phyloP scores from a whole-genome alignment of 1,140 invertebrate species.

The Euwallacea fornicatus region DNA sequence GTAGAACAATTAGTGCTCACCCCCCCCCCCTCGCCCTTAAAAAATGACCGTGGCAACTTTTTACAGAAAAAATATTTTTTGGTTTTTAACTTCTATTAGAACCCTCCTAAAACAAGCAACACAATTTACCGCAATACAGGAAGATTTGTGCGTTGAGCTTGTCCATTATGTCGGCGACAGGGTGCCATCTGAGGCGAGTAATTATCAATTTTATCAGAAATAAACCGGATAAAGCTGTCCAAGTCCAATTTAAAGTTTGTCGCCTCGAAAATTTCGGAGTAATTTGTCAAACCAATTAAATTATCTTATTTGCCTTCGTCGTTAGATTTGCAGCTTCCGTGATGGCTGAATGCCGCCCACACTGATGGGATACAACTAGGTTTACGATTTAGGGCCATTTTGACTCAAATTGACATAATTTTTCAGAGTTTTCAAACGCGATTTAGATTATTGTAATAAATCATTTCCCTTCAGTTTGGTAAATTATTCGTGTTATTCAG shows the following conservation, averaged over 20 bases:
- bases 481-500: too few species aligned
- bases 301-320: conserved; percentile 40
- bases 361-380: too few species aligned
- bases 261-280: conserved; percentile 41
- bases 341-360: not conserved
- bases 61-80: too few species aligned
- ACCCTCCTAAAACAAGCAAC: not conserved
- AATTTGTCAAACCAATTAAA: conserved; percentile 45
- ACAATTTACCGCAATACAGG: conserved; percentile 1
- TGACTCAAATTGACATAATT: too few species aligned
- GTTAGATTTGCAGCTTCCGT: not conserved
- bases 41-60: too few species aligned
- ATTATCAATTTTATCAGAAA: conserved; percentile 34
- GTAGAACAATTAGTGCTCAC: not conserved
- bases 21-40: not conserved
- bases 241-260: conserved; percentile 42
- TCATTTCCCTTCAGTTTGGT: too few species aligned
- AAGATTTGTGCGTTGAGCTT: conserved; percentile 11
- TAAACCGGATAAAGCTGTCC: conserved; percentile 24
- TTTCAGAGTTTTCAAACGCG: too few species aligned
- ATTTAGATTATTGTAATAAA: too few species aligned
- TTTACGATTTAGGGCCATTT: too few species aligned
- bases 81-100: too few species aligned
- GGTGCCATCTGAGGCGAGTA: conserved; percentile 5
- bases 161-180: conserved; percentile 17